Conservation (phyloP, 2,888 invertebrate genomes). For the Hemicrepidius hirtus region DNA sequence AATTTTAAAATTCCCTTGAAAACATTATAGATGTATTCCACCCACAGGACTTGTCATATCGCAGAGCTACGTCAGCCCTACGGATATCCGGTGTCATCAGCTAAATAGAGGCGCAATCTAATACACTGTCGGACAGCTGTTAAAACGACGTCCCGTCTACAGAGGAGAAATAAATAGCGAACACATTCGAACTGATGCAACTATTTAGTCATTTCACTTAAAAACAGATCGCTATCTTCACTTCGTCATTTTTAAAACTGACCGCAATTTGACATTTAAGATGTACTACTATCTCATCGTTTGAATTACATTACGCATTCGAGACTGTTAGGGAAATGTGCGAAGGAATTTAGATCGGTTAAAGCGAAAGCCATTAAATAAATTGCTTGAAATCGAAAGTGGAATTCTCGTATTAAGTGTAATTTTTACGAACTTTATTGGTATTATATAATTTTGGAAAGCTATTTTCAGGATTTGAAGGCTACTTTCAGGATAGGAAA, state of each 20-base stretch:
- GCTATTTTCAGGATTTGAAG: too few species aligned
- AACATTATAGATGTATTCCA: slow-evolving; percentile 20
- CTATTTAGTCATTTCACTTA: slow-evolving; percentile 4
- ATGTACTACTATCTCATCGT: not conserved
- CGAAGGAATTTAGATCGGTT: slow-evolving; percentile 9
- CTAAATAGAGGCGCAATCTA: slow-evolving; percentile 57
- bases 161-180: slow-evolving; percentile 30
- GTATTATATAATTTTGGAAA: too few species aligned
- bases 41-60: slow-evolving; percentile 55
- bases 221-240: not conserved
- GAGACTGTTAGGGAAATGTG: not conserved
- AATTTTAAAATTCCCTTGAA: slow-evolving; percentile 16
- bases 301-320: not conserved
- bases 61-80: slow-evolving; percentile 52
- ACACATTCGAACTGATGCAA: slow-evolving; percentile 20
- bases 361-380: slow-evolving; percentile 8
- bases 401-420: slow-evolving; percentile 1
- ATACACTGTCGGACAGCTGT: slow-evolving; percentile 44
- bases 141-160: slow-evolving; percentile 43
- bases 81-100: slow-evolving; percentile 61
- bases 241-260: not conserved
- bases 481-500: too few species aligned
- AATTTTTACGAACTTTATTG: not conserved
- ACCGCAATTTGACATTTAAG: not conserved
- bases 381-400: not conserved